Base-by-base conservation (phyloP, 2,888 invertebrate species). In the Timandra comae region DNA sequence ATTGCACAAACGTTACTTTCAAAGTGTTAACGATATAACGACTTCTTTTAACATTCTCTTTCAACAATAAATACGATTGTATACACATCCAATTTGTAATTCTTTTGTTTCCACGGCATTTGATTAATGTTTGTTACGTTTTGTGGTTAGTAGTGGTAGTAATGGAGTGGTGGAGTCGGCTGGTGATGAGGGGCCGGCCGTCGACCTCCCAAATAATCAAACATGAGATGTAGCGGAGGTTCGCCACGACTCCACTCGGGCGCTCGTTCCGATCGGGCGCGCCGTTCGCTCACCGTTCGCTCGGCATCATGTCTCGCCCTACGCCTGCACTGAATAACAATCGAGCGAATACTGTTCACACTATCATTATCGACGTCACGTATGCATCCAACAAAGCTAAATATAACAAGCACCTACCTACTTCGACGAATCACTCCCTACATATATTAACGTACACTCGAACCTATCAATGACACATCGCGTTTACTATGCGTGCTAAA, bases 271-370 rank as follows among this genome's bases (percentile, higher is more conserved):
- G 58, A 62, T 63, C 52, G 42, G 70, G 60, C 58, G 61, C 69
- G 71, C 64, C 68, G 65, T 67, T 58, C 56, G 41, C 46, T 44
- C 36, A 44, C 41, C 38, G 52, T 52, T 49, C 54, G 52, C 46
- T 47, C 53, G 54, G 55, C 56, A 50, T 62, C 63, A 63, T 63
- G 63, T 63, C 56, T 54, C 59, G 44, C 46, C 43, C 43, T 16
- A 48, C 43, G 43, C 55, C 59, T 69, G 66, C 66, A 3, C 16
- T 57, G 72, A 71, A 75, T 74, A 64, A 60, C 62, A 70, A 74
- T 66, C 56, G 53, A 56, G 46, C 56, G 39, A 50, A 50, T 55
- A 52, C 52, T 51, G 51, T 57, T 53, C 32, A 33, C 27, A 20
- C 29, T 26, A 8, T 27, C 29, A 29, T 33, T 30, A 36, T 28